phyloP scores from a whole-genome alignment of 2,888 invertebrate genomes.

The Strigamia transsilvanica region DNA sequence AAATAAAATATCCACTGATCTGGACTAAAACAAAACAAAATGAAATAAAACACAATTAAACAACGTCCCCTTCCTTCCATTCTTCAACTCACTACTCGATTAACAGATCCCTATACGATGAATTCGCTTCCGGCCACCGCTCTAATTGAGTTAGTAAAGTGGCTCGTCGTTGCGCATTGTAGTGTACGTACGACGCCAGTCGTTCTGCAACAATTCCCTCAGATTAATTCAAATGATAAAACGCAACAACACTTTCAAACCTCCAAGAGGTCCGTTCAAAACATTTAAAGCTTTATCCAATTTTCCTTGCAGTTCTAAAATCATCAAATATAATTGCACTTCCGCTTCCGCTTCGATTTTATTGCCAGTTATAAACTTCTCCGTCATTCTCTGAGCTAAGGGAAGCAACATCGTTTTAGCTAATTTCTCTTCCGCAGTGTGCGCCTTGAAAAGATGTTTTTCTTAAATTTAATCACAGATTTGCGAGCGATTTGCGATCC shows the following conservation, averaged over 20 bases:
- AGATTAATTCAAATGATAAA: not conserved
- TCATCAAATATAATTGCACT: conserved; percentile 87
- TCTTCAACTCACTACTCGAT: conserved; percentile 72
- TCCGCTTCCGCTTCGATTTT: conserved; percentile 92
- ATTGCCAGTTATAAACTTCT: conserved; percentile 84
- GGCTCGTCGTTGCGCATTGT: conserved; percentile 74
- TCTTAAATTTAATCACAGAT: not conserved
- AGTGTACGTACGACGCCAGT: conserved; percentile 71
- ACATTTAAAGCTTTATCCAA: conserved; percentile 82
- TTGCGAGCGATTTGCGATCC: not conserved
- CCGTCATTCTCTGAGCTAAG: conserved; percentile 92
- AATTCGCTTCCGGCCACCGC: conserved; percentile 78
- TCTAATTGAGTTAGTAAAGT: conserved; percentile 77
- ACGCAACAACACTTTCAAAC: conserved; percentile 65
- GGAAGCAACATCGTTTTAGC: conserved; percentile 77
- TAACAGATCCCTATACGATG: conserved; percentile 77
- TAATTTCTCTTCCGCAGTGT: conserved; percentile 59
- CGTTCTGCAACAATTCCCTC: conserved; percentile 60
- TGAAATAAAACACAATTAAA: conserved; percentile 53
- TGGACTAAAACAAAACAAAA: conserved; percentile 65
- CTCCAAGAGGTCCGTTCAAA: conserved; percentile 79
- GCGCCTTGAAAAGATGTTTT: not conserved
- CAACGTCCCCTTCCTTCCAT: not conserved
- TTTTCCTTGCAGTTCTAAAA: conserved; percentile 77
- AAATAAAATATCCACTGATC: conserved; percentile 69